These are phyloP conservation scores for Sinella curviseta DNA, from an alignment of 1,140 invertebrate genomes.

Conservation along the genomic window DNA sequence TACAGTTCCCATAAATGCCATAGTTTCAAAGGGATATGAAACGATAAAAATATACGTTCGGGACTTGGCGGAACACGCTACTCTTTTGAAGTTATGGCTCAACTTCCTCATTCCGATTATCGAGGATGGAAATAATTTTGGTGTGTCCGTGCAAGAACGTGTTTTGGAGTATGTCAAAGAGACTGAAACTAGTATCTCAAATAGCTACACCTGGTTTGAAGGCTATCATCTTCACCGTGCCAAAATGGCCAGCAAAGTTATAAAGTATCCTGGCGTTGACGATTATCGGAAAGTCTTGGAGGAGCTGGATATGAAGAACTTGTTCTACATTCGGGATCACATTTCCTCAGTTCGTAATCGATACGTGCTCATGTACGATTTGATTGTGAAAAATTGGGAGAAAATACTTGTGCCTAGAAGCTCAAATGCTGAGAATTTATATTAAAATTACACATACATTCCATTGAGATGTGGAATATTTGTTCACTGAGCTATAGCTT, in stretches of 20 bases:
- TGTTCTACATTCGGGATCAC: constrained; percentile 86
- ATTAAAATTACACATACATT: too few relatives aligned
- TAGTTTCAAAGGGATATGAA: constrained; percentile 80
- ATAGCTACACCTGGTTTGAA: constrained; percentile 96
- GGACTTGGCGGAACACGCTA: constrained; percentile 89
- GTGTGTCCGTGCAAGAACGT: constrained; percentile 67
- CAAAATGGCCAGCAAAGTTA: constrained; percentile 73
- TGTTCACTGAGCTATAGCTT: too few relatives aligned
- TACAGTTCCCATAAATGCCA: constrained; percentile 78
- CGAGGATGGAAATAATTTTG: constrained; percentile 97
- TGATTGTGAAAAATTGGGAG: constrained; percentile 94
- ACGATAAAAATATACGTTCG: constrained; percentile 90
- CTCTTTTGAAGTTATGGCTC: constrained; percentile 99
- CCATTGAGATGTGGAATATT: too few relatives aligned
- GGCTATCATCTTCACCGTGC: constrained; percentile 71
- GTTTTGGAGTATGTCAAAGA: constrained; percentile 92
- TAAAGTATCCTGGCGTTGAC: constrained; percentile 96
- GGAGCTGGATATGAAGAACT: constrained; percentile 96
- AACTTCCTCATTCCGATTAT: constrained; percentile 98
- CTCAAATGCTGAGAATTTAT: constrained; percentile 78
- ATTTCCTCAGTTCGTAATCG: constrained; percentile 95
- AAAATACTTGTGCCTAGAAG: constrained; percentile 92
- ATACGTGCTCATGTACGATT: constrained; percentile 93
- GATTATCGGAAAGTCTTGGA: constrained; percentile 90
- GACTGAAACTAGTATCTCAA: constrained; percentile 93